These are phyloP conservation scores for Drosophila virilis DNA, from an alignment of 1,140 invertebrate species.

Conservation along the genomic window DNA sequence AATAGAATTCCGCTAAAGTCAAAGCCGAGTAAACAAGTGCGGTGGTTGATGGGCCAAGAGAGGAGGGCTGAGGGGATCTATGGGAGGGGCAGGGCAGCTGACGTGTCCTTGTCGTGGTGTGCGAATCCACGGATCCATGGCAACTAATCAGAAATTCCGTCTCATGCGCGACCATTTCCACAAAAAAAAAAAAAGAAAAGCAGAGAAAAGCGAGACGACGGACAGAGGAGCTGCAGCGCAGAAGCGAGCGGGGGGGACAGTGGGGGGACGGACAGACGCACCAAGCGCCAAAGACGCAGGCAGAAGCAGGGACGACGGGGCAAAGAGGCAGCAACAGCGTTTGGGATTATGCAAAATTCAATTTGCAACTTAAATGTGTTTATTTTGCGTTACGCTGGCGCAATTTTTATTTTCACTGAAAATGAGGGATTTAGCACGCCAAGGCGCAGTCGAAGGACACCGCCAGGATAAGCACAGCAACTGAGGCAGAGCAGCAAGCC, in stretches of 20 bases:
- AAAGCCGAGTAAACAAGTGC: constrained; percentile 72
- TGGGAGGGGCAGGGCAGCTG: constrained; percentile 8
- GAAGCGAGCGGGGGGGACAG: not conserved
- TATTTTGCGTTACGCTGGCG: constrained; percentile 83
- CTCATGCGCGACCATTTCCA: constrained; percentile 70
- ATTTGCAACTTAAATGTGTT: constrained; percentile 84
- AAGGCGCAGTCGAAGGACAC: constrained; percentile 1
- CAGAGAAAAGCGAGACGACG: constrained; percentile 17
- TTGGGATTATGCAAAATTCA: constrained; percentile 83
- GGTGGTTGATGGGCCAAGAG: constrained; percentile 4
- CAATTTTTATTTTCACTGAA: constrained; percentile 83
- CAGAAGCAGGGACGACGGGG: not conserved
- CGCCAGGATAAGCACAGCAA: constrained; percentile 25
- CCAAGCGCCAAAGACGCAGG: constrained; percentile 8
- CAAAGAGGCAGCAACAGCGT: constrained; percentile 44
- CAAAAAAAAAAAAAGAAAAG: constrained; percentile 12
- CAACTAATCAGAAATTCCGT: constrained; percentile 83
- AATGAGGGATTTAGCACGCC: constrained; percentile 74
- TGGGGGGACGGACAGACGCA: not conserved
- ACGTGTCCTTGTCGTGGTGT: constrained; percentile 11
- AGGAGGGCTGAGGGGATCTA: not conserved
- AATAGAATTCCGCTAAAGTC: constrained; percentile 80
- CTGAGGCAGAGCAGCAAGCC: not conserved
- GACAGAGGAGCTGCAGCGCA: constrained; percentile 10
- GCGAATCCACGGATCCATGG: constrained; percentile 53